Base-by-base conservation (phyloP, 2,113 vertebrate genomes). In the Hydrolagus affinis region DNA sequence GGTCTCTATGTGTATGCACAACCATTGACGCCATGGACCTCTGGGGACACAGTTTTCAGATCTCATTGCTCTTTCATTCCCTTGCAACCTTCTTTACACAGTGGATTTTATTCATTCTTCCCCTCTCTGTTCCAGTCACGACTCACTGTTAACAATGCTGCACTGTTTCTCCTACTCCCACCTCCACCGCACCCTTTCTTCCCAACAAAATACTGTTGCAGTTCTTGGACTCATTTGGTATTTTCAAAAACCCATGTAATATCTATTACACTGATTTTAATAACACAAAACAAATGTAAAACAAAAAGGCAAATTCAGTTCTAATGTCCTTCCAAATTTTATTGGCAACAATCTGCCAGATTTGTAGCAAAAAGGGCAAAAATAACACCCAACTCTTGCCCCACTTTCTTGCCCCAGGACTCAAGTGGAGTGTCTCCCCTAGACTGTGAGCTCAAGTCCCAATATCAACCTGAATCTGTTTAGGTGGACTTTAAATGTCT, bases 1-100 rank as follows among this genome's bases (percentile, higher is more conserved):
- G 23, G 56, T 66, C 25, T 17, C 77, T 66, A 80, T 64, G 62
- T 80, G 77, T 28, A 80, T 80, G 77, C 78, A 83, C 32, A 15
- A 8, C 17, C 62, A 28, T 30, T 66, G 30, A 83, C 66, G 78
- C 78, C 78, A 68, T 6, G 6, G 32, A 66, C 66, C 62, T 30
- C 25, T 83, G 78, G 66, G 28, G 17, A 60, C 62, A 68, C 62
- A 9, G 78, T 62, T 64, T 66, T 68, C 62, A 83, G 62, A 83
- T 83, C 62, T 83, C 78, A 83, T 66, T 83, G 62, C 60, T 66
- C 32, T 28, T 83, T 83, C 66, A 83, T 83, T 44, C 62, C 62
- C 62, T 32, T 23, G 19, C 28, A 32, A 59, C 32, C 28, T 83
- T 32, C 44, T 83, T 30, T 68, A 28, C 62, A 66, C 78, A 83